Percentiles rank a stretch among this genome's conserved stretches.
phyloP scores from a whole-genome alignment of 2,888 invertebrate species.

The Xestia sexstrigata region DNA sequence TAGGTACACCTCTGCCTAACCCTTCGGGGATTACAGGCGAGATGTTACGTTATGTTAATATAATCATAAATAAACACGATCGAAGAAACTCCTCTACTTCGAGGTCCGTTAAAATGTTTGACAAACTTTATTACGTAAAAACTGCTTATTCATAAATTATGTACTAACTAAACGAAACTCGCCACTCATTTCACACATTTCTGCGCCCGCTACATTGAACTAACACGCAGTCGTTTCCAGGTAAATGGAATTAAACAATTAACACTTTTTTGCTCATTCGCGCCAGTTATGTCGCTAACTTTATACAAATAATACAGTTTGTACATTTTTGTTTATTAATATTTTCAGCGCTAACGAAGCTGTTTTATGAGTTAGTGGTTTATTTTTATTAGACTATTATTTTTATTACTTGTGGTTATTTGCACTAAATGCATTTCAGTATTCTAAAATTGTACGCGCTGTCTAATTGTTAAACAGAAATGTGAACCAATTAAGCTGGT shows the following conservation, averaged over 20 bases:
- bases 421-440: not conserved
- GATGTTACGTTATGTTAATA: too few species aligned
- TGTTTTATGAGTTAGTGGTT: conserved; percentile 18
- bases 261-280: conserved; percentile 45
- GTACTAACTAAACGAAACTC: not conserved
- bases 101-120: not conserved
- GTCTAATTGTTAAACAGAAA: not conserved
- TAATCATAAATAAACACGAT: not conserved
- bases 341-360: conserved; percentile 40
- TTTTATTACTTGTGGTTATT: not conserved
- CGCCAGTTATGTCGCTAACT: conserved; percentile 49
- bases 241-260: conserved; percentile 42
- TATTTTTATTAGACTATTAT: conserved; percentile 4
- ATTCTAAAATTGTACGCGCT: not conserved
- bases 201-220: conserved; percentile 22
- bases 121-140: too few species aligned
- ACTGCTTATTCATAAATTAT: not conserved
- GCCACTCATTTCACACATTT: conserved; percentile 1
- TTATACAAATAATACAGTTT: conserved; percentile 43
- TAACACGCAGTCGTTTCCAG: conserved; percentile 27
- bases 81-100: not conserved
- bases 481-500: not conserved
- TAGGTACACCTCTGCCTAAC: too few species aligned
- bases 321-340: conserved; percentile 32
- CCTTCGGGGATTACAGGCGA: too few species aligned